Base-by-base conservation (phyloP, 2,797 vertebrate species). In the Choloepus didactylus region DNA sequence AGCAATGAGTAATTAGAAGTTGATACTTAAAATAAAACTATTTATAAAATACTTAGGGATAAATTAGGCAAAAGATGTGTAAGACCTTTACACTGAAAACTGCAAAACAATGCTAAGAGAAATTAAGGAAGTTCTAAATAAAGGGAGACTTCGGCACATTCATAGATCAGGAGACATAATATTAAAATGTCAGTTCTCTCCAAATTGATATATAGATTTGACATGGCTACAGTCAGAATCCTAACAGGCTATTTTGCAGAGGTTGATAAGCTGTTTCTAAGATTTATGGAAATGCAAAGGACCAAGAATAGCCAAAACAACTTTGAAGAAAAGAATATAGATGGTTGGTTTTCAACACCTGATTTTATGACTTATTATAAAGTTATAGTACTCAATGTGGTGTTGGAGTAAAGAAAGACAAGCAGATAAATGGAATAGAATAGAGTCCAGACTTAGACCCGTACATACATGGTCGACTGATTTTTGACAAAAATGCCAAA, bases 1-100 rank as follows among this genome's bases (percentile, higher is more conserved):
- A 85, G 81, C 44, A 81, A 79, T 60, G 31, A 94, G 56, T 70
- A 69, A 75, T 60, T 41, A 94, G 41, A 94, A 82, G 59, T 16
- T 46, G 2, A 85, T 81, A 56, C 12, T 92, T 10, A 72, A 69
- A 76, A 31, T 29, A 62, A 69, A 56, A 46, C 7, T 6, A 91
- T 44, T 91, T 77, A 80, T 9, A 49, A 49, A 92, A 35, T 49
- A 21, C 12, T 76, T 38, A 86, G 18, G n/a, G 25, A 31, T 81
- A 79, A 54, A 27, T 76, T 90, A 69, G n/a, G 31, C 23, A 31
- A 83, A 88, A 64, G 62, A 27, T 83, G 16, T 6, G 1, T 2
- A 38, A 54, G 56, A 51, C 27, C 81, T 89, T 75, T 75, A 29
- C 12, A 11, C 56, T n/a, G 16, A 82, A 87, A 64, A 67, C 29